A percentile compares a stretch with the other conserved stretches of the same genome.
These are phyloP conservation scores for Knipowitschia caucasica DNA, from an alignment of 2,797 vertebrate species.

Conservation along the genomic window DNA sequence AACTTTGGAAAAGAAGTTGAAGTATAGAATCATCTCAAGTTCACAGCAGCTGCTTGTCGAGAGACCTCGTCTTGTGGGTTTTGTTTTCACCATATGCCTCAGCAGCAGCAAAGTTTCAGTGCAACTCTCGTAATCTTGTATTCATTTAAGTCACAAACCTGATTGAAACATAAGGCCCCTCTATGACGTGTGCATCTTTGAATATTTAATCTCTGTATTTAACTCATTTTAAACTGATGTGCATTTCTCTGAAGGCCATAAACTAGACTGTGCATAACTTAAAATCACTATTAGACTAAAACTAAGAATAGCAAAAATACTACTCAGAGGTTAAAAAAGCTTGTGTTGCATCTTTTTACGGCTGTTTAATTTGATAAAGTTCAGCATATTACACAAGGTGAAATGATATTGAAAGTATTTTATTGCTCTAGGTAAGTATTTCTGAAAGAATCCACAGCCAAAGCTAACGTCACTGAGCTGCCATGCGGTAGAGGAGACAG, in stretches of 20 bases:
- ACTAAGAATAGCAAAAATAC: neutral
- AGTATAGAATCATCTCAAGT: slow-evolving; percentile 25
- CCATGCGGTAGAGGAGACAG: too few relatives aligned
- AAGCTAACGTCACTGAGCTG: neutral
- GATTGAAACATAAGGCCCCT: neutral
- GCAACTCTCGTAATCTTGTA: slow-evolving; percentile 31
- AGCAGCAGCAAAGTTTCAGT: slow-evolving; percentile 35
- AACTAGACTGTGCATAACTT: too few relatives aligned
- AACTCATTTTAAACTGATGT: neutral
- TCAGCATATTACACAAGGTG: neutral
- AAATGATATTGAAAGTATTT: neutral
- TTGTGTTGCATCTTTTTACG: too few relatives aligned
- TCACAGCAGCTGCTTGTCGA: slow-evolving; percentile 33
- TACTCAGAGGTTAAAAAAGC: neutral
- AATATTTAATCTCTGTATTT: neutral
- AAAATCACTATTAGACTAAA: too few relatives aligned
- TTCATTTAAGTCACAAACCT: slow-evolving; percentile 31
- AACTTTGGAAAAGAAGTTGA: slow-evolving; percentile 20
- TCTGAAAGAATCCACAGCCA: neutral
- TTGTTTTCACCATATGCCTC: slow-evolving; percentile 44
- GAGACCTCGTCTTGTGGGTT: slow-evolving; percentile 39
- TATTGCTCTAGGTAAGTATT: neutral
- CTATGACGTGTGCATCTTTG: neutral
- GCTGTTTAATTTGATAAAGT: too few relatives aligned
- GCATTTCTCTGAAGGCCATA: too few relatives aligned